Base-by-base conservation (phyloP, 2,797 vertebrate species). In the Luscinia luscinia region DNA sequence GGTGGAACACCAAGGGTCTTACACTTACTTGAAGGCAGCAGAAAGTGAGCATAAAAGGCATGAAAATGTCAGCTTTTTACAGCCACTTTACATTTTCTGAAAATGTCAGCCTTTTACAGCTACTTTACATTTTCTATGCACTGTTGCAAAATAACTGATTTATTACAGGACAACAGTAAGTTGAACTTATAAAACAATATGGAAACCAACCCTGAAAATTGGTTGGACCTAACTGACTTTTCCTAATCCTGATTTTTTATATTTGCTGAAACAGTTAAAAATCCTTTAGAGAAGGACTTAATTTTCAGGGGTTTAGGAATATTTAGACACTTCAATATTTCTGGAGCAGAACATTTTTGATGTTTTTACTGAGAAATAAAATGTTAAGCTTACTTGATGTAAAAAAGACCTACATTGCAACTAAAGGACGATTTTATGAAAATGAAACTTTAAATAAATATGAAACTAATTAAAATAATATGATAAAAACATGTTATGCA, bases 61-160 rank as follows among this genome's bases (percentile, higher is more conserved):
- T 66, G 67, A 89, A 93, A 94, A 89, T 41, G 23, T 78, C 77
- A 87, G 27, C 26, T 18, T 84, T 86, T 84, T 89, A 88, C 27
- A 72, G 3, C 4, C 55, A 78, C 34, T 95, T 88, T 64, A 51
- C 6, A 72, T 64, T 75, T 82, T 57, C 61, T 75, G 76, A 88
- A 91, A 93, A 88, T 43, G 30, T 74, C 69, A 81, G 19, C 12
- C 30, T 88, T 88, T 90, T 90, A 85, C 19, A 74, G 3, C 3
- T 34, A 67, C 17, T 95, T 90, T 61, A 51, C 6, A 52, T 58
- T 76, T 85, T 55, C 62, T 86, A 43, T 72, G 18, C 59, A 62
- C 24, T 62, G 19, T 52, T 94, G 46, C 30, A 90, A 90, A 79
- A 61, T 88, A 84, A 62, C 11, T 62, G 17, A 61, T 81, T 54